phyloP scores from a whole-genome alignment of 2,797 vertebrate species.

The Acanthurus tractus region DNA sequence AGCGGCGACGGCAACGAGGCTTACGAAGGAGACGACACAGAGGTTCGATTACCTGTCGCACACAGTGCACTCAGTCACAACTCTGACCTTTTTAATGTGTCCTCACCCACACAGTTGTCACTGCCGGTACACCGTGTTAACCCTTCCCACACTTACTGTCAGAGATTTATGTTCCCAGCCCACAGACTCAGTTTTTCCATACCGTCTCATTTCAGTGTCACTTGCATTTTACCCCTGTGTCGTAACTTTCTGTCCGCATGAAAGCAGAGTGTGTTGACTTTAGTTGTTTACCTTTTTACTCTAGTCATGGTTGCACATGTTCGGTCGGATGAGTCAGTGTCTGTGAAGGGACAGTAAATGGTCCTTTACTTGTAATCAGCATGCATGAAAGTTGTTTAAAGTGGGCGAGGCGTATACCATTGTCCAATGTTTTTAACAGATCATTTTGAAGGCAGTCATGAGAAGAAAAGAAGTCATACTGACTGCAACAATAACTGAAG shows the following conservation, averaged over 20 bases:
- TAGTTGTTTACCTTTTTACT: constrained; percentile 60
- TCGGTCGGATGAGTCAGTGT: constrained; percentile 67
- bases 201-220: constrained; percentile 16
- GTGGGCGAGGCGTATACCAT: constrained; percentile 10
- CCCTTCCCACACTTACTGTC: constrained; percentile 32
- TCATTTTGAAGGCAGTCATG: constrained; percentile 3
- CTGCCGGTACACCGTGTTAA: constrained; percentile 14
- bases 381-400: constrained; percentile 9
- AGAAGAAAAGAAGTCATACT: not conserved
- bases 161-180: constrained; percentile 13
- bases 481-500: not conserved
- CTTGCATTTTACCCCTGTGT: constrained; percentile 27
- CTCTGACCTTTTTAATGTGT: constrained; percentile 11
- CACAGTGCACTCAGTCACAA: not conserved
- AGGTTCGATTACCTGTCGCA: constrained; percentile 81
- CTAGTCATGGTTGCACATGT: constrained; percentile 22
- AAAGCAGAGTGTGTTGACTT: constrained; percentile 42
- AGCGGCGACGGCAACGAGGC: constrained; percentile 94
- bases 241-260: constrained; percentile 38
- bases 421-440: not conserved
- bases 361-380: constrained; percentile 19
- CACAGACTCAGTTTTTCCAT: constrained; percentile 65
- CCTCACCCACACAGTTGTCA: constrained; percentile 18
- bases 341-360: constrained; percentile 33
- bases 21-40: constrained; percentile 93